A percentile compares a stretch with the other conserved stretches of the same genome.
Evolutionary conservation across 1,140 invertebrate species (phyloP).

Genomic region (Helicoverpa zea): DNA sequence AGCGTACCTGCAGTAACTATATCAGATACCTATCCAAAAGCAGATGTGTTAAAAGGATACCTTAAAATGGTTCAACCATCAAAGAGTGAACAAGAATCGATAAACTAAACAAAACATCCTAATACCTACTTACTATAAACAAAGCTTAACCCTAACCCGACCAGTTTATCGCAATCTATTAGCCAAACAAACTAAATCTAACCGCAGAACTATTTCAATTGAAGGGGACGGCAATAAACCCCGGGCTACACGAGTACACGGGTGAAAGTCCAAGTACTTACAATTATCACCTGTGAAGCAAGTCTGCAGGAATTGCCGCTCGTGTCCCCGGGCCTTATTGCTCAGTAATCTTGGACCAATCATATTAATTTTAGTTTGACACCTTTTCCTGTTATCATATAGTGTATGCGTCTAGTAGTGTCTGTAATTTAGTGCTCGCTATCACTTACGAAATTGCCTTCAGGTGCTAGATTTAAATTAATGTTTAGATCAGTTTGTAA

Average conservation of each 20-base stretch:
- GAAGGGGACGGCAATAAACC: conserved; percentile 29
- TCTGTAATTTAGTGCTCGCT: conserved; percentile 11
- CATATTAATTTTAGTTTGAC: conserved; percentile 49
- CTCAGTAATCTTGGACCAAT: conserved; percentile 31
- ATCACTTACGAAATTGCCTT: conserved; percentile 27
- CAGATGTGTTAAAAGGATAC: neutral
- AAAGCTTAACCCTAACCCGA: conserved; percentile 1
- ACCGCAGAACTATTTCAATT: conserved; percentile 33
- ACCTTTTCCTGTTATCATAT: conserved; percentile 41
- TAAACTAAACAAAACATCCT: neutral
- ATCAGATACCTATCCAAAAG: too few relatives aligned
- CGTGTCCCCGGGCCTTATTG: conserved; percentile 42
- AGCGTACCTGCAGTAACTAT: too few relatives aligned
- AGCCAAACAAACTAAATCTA: conserved; percentile 38
- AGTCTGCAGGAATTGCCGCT: conserved; percentile 32
- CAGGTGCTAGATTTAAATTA: conserved; percentile 10
- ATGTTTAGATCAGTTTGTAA: conserved; percentile 20
- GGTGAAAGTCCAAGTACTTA: conserved; percentile 45
- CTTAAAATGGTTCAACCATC: neutral
- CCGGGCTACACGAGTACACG: neutral
- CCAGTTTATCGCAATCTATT: conserved; percentile 18
- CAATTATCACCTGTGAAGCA: conserved; percentile 43
- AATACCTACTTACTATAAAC: neutral
- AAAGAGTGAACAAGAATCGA: too few relatives aligned
- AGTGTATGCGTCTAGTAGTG: neutral